Percentiles rank a stretch among this genome's conserved stretches.
These are phyloP conservation scores for Theretra japonica DNA, from an alignment of 2,888 invertebrate species.

Conservation along the genomic window DNA sequence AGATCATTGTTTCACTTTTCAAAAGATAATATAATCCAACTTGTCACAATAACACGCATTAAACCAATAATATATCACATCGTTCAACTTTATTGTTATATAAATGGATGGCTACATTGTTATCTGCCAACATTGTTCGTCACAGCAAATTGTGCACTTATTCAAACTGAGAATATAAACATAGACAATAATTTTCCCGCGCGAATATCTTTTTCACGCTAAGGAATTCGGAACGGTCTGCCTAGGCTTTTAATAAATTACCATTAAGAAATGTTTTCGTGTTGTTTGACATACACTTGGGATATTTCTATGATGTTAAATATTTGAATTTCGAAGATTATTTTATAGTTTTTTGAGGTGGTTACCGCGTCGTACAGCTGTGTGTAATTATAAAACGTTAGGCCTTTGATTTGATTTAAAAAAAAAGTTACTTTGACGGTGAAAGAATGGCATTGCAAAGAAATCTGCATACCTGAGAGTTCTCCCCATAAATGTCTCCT, in stretches of 20 bases:
- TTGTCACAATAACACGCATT: no score
- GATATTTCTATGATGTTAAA: conserved; percentile 15
- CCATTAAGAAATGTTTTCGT: neutral
- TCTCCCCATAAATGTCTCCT: no score
- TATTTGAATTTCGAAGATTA: neutral
- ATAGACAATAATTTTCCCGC: conserved; percentile 11
- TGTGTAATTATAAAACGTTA: neutral
- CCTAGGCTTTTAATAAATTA: neutral
- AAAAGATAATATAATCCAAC: no score
- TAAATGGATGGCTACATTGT: neutral
- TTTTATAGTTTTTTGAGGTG: neutral
- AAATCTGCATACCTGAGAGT: no score
- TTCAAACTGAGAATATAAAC: neutral
- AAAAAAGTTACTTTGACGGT: no score
- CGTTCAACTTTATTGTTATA: no score
- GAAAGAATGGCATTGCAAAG: no score
- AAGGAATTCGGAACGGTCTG: conserved; percentile 4
- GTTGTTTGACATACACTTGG: conserved; percentile 9
- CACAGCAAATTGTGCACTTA: neutral
- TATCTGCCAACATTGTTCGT: neutral
- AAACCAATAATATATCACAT: no score
- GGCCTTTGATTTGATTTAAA: no score
- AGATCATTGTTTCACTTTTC: no score
- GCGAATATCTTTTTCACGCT: conserved; percentile 1
- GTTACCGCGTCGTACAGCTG: neutral